Conservation (phyloP, 2,888 invertebrate genomes). For the Callyntrura sp. region DNA sequence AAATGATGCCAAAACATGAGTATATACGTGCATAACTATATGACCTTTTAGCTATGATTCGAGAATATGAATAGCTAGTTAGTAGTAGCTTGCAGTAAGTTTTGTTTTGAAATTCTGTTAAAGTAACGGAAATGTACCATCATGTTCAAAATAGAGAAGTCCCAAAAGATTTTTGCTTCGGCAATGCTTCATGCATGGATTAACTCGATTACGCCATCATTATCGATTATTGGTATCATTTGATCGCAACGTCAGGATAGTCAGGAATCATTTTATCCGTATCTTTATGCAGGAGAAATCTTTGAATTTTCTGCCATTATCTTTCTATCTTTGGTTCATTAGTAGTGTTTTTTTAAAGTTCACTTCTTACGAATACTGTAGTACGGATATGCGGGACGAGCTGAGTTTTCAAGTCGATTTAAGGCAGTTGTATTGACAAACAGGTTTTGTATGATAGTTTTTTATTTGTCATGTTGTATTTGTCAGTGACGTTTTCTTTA, state of each 20-base stretch:
- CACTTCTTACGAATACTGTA: too few relatives aligned
- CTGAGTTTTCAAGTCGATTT: too few relatives aligned
- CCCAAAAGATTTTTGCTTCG: background rate
- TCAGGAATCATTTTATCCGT: slow-evolving; percentile 30
- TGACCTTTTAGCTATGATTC: slow-evolving; percentile 58
- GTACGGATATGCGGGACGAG: too few relatives aligned
- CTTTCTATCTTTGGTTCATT: too few relatives aligned
- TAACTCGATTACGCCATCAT: slow-evolving; percentile 30
- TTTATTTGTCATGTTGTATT: too few relatives aligned
- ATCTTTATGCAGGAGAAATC: slow-evolving; percentile 63
- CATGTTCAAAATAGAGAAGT: background rate
- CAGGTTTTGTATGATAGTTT: slow-evolving; percentile 37
- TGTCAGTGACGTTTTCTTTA: too few relatives aligned
- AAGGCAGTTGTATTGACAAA: too few relatives aligned
- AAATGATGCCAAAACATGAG: too few relatives aligned
- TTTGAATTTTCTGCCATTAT: slow-evolving; percentile 17
- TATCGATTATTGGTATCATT: slow-evolving; percentile 28
- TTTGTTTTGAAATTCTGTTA: slow-evolving; percentile 51
- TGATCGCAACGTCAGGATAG: slow-evolving; percentile 2
- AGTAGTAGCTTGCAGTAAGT: too few relatives aligned
- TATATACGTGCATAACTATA: background rate
- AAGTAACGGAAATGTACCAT: slow-evolving; percentile 34
- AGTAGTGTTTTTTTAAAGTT: too few relatives aligned
- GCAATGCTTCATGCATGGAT: slow-evolving; percentile 18
- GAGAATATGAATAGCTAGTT: slow-evolving; percentile 39